phyloP scores from a whole-genome alignment of 2,113 vertebrate species.

The Cheilinus undulatus region DNA sequence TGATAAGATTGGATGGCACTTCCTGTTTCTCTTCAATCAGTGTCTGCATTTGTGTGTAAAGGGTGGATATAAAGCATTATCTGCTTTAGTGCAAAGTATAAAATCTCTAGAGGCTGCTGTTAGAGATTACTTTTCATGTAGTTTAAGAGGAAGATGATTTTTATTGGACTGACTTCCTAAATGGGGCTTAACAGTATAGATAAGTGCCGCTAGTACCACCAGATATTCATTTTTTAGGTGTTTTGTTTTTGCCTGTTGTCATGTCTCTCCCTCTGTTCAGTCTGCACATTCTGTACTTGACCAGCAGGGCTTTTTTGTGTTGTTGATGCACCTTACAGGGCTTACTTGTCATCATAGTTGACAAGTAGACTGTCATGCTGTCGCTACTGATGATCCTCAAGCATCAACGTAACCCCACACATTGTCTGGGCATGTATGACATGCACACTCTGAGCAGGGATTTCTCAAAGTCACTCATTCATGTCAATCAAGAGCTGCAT shows the following conservation, averaged over 20 bases:
- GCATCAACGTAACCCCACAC: slow-evolving; percentile 36
- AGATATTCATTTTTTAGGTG: no score
- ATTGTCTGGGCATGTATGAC: slow-evolving; percentile 32
- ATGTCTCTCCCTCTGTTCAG: slow-evolving; percentile 2
- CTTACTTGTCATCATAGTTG: slow-evolving; percentile 64
- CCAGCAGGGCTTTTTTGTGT: slow-evolving; percentile 40
- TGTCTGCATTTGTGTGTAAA: no score
- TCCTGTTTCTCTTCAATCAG: no score
- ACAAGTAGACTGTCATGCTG: slow-evolving; percentile 72
- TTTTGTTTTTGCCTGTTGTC: neutral
- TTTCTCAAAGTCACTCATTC: slow-evolving; percentile 66
- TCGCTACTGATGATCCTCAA: slow-evolving; percentile 74
- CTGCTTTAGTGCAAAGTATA: no score
- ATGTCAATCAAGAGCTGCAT: neutral
- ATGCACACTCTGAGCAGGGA: slow-evolving; percentile 36
- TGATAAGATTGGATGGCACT: no score
- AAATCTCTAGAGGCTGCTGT: no score
- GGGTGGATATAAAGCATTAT: no score
- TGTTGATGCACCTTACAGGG: slow-evolving; percentile 67
- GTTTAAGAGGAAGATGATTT: no score
- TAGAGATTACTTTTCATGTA: no score
- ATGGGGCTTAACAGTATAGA: no score
- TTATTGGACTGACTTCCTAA: no score
- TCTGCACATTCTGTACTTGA: slow-evolving; percentile 17
- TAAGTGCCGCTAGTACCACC: no score